phyloP scores from a whole-genome alignment of 2,888 invertebrate species.

The Leucoptera coffeella region DNA sequence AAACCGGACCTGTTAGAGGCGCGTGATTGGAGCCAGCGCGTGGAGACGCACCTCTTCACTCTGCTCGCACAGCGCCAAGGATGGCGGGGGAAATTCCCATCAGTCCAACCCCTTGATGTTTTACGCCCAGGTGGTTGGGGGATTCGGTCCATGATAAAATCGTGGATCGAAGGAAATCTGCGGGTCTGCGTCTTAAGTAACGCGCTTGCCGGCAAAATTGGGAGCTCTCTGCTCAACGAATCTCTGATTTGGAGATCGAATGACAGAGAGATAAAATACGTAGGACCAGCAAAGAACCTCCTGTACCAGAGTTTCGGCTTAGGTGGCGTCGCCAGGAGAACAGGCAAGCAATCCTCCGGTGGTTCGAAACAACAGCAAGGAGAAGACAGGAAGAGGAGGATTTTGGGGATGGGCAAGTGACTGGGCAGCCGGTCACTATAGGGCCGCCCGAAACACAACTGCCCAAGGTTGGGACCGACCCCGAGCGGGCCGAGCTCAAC shows the following conservation, averaged over 20 bases:
- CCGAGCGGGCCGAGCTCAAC: background rate
- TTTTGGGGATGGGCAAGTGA: background rate
- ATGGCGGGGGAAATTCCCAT: background rate
- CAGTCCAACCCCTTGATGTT: background rate
- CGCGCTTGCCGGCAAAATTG: background rate
- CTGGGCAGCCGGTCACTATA: background rate
- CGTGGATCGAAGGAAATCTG: background rate
- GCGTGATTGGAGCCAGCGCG: background rate
- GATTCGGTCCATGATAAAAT: background rate
- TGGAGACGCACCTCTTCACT: background rate
- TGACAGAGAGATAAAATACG: no score
- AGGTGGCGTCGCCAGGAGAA: no score
- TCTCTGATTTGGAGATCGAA: no score
- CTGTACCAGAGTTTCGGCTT: background rate
- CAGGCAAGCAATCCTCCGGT: no score
- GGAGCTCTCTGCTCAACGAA: background rate
- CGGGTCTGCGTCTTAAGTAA: background rate
- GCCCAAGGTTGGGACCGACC: background rate
- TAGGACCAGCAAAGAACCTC: background rate
- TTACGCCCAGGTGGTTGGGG: background rate
- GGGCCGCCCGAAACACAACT: background rate
- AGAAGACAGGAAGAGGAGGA: background rate
- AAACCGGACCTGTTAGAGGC: background rate
- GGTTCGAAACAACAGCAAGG: background rate
- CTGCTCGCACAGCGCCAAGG: background rate